A percentile compares a stretch with the other conserved stretches of the same genome.
These are phyloP conservation scores for Microvelia longipes DNA, from an alignment of 1,140 invertebrate genomes.

Conservation along the genomic window DNA sequence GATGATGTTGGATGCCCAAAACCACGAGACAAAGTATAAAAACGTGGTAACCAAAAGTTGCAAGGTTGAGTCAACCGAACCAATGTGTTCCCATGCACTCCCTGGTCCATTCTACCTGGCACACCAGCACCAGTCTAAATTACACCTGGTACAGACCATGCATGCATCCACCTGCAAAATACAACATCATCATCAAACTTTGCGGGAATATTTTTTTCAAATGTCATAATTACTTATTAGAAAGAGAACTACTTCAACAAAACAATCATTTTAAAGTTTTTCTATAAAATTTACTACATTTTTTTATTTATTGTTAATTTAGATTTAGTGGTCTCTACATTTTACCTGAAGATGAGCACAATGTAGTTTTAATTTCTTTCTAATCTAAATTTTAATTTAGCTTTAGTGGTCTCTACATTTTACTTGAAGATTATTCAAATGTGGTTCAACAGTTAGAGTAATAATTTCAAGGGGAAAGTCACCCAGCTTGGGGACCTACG, in stretches of 20 bases:
- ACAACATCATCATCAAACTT: conserved; percentile 7
- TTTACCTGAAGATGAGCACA: background rate
- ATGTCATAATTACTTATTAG: background rate
- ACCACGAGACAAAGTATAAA: too few species aligned
- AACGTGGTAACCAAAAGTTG: too few species aligned
- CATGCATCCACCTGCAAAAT: conserved; percentile 71
- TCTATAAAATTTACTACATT: background rate
- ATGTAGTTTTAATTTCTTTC: too few species aligned
- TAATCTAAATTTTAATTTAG: too few species aligned
- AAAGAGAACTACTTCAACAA: background rate
- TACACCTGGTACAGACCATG: conserved; percentile 69
- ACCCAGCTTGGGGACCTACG: too few species aligned
- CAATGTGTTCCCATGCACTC: conserved; percentile 77
- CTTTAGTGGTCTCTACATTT: too few species aligned
- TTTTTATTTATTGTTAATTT: background rate
- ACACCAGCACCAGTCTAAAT: conserved; percentile 78
- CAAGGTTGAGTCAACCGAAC: conserved; percentile 79
- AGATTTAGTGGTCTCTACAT: background rate
- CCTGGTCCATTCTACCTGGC: conserved; percentile 66
- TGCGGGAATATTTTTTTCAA: too few species aligned
- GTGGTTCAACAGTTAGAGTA: too few species aligned
- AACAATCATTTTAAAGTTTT: background rate
- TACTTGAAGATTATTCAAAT: too few species aligned
- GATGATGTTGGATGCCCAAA: too few species aligned
- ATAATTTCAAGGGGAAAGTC: too few species aligned